Evolutionary conservation across 2,888 invertebrate genomes (phyloP).

Genomic region (Trilocha varians): DNA sequence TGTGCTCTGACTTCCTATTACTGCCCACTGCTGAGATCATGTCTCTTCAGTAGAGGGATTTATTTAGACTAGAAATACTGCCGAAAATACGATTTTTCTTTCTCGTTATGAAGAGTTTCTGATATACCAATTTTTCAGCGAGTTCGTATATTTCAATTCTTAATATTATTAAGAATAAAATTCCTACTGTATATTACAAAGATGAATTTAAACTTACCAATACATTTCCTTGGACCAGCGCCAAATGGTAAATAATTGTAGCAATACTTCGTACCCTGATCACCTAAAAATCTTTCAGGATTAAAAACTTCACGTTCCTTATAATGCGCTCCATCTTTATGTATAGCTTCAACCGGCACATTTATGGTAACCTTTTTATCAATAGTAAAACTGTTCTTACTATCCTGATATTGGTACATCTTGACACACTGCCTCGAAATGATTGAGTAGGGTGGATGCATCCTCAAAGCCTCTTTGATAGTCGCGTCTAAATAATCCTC

Average conservation of each 20-base stretch:
- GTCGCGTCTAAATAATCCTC: conserved; percentile 44
- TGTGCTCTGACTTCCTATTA: no score
- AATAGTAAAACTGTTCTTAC: conserved; percentile 36
- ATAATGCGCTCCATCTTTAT: conserved; percentile 45
- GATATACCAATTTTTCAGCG: no score
- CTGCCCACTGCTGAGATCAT: no score
- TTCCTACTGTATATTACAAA: not conserved
- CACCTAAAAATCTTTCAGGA: conserved; percentile 50
- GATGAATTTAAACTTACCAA: conserved; percentile 37
- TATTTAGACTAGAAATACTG: not conserved
- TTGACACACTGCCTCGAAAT: conserved; percentile 53
- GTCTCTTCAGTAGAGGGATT: no score
- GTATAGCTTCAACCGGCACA: conserved; percentile 51
- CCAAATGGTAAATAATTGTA: conserved; percentile 56
- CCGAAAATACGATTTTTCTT: not conserved
- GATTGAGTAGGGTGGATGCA: conserved; percentile 54
- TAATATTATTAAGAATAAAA: no score
- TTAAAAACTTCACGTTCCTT: conserved; percentile 40
- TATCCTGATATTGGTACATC: conserved; percentile 45
- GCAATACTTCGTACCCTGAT: conserved; percentile 28
- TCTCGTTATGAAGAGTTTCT: not conserved
- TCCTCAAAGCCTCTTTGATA: conserved; percentile 53
- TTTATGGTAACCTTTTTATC: conserved; percentile 52
- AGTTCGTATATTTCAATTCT: no score
- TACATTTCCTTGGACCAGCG: conserved; percentile 57